These are phyloP conservation scores for Nicator chloris DNA, from an alignment of 2,113 vertebrate species.

Conservation along the genomic window DNA sequence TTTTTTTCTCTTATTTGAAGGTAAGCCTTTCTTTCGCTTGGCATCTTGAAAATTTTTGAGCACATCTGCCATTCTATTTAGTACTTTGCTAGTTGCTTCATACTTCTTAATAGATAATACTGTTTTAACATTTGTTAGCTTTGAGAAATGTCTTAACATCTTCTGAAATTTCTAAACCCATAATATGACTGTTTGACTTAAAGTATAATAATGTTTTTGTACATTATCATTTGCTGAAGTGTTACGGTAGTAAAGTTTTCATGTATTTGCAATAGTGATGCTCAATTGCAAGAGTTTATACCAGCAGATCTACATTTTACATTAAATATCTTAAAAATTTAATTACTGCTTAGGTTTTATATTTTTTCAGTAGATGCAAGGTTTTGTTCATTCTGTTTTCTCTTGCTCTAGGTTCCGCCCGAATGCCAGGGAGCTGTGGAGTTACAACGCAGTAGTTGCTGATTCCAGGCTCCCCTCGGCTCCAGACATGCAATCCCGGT, in stretches of 20 bases:
- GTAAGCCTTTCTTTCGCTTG: not conserved
- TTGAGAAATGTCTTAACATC: not conserved
- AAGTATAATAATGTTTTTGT: not conserved
- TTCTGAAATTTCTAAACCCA: not conserved
- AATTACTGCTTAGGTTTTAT: not conserved
- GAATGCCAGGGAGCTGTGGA: conserved; percentile 88
- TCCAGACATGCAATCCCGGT: conserved; percentile 89
- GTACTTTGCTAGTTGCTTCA: not conserved
- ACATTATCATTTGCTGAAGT: not conserved
- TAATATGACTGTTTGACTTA: not conserved
- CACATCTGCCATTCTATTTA: not conserved
- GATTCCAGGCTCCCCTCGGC: conserved; percentile 91
- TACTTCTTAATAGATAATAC: not conserved
- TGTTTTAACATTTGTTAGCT: not conserved
- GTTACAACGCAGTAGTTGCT: conserved; percentile 96
- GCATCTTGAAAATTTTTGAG: not conserved
- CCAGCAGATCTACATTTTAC: not conserved
- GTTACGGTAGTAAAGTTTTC: not conserved
- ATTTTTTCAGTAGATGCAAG: not conserved
- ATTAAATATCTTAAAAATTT: not conserved
- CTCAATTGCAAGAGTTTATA: not conserved
- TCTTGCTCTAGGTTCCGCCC: conserved; percentile 83
- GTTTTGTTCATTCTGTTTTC: not conserved
- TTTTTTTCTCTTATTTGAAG: not conserved
- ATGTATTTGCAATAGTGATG: not conserved